phyloP scores from a whole-genome alignment of 2,797 vertebrate genomes.

The Xyrichtys novacula region DNA sequence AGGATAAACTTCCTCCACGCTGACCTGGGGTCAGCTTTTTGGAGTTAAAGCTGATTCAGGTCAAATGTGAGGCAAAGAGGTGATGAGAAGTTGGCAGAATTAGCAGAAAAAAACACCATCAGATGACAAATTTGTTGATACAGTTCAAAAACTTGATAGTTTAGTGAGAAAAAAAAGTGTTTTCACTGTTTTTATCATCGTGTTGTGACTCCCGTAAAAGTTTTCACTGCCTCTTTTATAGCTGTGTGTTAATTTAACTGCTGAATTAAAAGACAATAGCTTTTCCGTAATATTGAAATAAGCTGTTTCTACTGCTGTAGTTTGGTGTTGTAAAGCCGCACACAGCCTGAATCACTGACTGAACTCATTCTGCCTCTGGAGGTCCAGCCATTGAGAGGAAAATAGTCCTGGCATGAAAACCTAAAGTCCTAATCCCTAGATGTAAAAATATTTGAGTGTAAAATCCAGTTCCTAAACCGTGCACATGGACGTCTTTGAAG shows the following conservation, averaged over 20 bases:
- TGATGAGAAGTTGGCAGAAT: constrained; percentile 18
- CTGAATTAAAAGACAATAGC: no score
- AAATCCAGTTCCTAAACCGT: no score
- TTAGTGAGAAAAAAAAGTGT: neutral
- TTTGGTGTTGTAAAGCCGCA: constrained; percentile 7
- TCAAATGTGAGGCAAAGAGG: constrained; percentile 37
- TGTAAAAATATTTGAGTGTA: neutral
- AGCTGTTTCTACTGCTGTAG: neutral
- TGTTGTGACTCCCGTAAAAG: neutral
- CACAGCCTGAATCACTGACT: constrained; percentile 14
- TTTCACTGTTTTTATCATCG: neutral
- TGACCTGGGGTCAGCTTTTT: constrained; percentile 43
- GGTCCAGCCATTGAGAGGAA: constrained; percentile 16
- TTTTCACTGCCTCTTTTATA: neutral
- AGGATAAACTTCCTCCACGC: constrained; percentile 36
- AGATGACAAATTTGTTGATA: constrained; percentile 7
- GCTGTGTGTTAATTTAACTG: neutral
- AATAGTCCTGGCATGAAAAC: constrained; percentile 13
- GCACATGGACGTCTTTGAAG: no score
- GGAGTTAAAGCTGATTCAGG: constrained; percentile 31
- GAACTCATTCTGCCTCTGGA: constrained; percentile 31
- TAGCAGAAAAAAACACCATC: constrained; percentile 13
- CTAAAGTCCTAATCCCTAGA: neutral
- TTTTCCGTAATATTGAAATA: no score
- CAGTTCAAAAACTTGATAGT: neutral